phyloP scores from a whole-genome alignment of 30 jellyfish, hydroid and myxozoan genomes.

The Phacellophora camtschatica region DNA sequence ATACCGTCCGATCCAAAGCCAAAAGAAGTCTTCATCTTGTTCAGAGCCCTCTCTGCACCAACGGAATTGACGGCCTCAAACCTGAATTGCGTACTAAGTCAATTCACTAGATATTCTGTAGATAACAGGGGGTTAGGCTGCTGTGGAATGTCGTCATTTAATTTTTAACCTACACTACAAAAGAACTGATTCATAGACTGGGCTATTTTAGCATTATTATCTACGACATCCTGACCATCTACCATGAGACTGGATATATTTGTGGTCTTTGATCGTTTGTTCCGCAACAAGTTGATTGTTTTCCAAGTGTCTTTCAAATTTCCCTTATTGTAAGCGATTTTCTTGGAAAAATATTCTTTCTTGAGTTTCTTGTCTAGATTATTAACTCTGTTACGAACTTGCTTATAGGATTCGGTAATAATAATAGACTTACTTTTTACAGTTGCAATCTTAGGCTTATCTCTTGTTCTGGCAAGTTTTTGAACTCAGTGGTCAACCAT shows the following conservation, averaged over 20 bases:
- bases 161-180: slow-evolving; percentile 15
- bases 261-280: too few relatives aligned
- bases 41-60: slow-evolving; percentile 59
- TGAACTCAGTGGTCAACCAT: slow-evolving; percentile 42
- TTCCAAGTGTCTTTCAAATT: slow-evolving; percentile 40
- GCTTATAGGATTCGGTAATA: too few relatives aligned
- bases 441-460: slow-evolving; percentile 19
- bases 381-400: slow-evolving; percentile 11
- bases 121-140: slow-evolving; percentile 45
- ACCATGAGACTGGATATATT: slow-evolving; percentile 5
- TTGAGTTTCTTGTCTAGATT: slow-evolving; percentile 16
- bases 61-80: slow-evolving; percentile 22
- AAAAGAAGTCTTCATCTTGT: slow-evolving; percentile 41
- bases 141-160: slow-evolving; percentile 23
- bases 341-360: slow-evolving; percentile 17
- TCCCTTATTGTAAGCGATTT: slow-evolving; percentile 16
- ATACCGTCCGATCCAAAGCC: slow-evolving; percentile 49
- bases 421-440: too few relatives aligned
- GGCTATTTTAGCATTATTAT: not conserved
- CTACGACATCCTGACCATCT: not conserved
- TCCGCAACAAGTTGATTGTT: slow-evolving; percentile 8
- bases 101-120: not conserved
- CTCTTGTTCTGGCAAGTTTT: slow-evolving; percentile 26
- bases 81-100: not conserved
- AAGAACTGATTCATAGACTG: slow-evolving; percentile 33